phyloP scores from a whole-genome alignment of 2,797 vertebrate species.

The Cossypha caffra region DNA sequence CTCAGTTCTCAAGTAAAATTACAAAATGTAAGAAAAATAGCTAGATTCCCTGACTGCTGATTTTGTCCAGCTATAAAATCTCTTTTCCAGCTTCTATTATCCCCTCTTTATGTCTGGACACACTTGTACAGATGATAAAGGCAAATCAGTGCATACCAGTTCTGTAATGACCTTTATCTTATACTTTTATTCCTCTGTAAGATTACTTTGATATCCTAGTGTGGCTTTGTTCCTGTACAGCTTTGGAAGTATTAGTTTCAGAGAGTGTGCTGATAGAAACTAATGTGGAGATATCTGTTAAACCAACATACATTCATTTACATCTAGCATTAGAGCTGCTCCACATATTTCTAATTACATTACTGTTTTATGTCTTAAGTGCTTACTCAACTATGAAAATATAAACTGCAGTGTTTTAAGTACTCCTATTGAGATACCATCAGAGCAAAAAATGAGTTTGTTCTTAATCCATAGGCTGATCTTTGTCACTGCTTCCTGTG shows the following conservation, averaged over 20 bases:
- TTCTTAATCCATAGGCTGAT: neutral
- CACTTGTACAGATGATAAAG: neutral
- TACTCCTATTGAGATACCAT: neutral
- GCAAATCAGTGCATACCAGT: neutral
- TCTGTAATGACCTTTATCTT: neutral
- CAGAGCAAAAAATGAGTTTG: neutral
- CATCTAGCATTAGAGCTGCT: neutral
- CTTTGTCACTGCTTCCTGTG: neutral
- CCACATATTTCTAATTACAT: neutral
- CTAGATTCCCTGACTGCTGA: neutral
- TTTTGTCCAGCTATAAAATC: neutral
- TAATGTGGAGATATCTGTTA: constrained; percentile 19
- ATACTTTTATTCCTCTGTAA: neutral
- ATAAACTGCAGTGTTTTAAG: neutral
- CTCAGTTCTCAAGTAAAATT: neutral
- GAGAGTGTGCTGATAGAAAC: neutral
- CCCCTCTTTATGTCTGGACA: neutral
- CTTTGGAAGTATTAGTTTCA: neutral
- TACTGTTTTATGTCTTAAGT: constrained; percentile 27
- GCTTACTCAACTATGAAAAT: constrained; percentile 9
- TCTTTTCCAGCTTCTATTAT: neutral
- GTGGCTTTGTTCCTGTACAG: neutral
- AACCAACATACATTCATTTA: neutral
- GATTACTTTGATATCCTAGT: neutral
- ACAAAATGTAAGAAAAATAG: neutral